Evolutionary conservation across 2,113 vertebrate species (phyloP).

Genomic region (Calonectris borealis): DNA sequence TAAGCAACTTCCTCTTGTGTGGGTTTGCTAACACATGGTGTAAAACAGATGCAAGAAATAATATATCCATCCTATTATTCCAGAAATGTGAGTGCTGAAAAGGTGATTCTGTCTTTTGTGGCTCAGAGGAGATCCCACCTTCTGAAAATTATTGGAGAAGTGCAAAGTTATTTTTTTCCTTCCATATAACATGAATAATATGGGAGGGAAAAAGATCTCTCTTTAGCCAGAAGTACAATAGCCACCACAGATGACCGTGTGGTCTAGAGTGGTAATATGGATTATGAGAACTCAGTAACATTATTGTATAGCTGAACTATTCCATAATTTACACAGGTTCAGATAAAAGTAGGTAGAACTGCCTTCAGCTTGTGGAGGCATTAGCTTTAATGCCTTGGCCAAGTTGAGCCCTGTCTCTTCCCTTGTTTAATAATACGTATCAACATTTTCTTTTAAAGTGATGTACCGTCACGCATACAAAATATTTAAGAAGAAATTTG

Average conservation of each 20-base stretch:
- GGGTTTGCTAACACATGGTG: slow-evolving; percentile 4
- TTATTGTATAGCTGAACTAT: background rate
- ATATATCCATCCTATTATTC: background rate
- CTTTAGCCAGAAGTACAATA: background rate
- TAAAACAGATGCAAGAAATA: background rate
- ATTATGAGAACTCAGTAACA: background rate
- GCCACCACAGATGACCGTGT: background rate
- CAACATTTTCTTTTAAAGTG: background rate
- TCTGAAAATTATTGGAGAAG: background rate
- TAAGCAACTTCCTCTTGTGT: background rate
- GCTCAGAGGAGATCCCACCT: background rate
- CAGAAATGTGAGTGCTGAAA: background rate
- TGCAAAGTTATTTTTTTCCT: background rate
- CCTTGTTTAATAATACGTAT: background rate
- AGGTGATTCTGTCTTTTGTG: background rate
- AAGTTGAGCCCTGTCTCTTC: background rate
- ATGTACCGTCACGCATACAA: background rate
- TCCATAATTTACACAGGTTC: background rate
- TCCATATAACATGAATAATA: background rate
- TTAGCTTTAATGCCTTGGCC: background rate
- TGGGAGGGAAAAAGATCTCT: background rate
- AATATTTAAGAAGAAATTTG: background rate
- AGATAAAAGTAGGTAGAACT: background rate
- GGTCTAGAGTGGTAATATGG: background rate
- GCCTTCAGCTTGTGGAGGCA: background rate